Percentiles rank a stretch among this genome's conserved stretches.
These are phyloP conservation scores for Benthosema pterotum DNA, from an alignment of 2,797 vertebrate genomes.

Conservation along the genomic window DNA sequence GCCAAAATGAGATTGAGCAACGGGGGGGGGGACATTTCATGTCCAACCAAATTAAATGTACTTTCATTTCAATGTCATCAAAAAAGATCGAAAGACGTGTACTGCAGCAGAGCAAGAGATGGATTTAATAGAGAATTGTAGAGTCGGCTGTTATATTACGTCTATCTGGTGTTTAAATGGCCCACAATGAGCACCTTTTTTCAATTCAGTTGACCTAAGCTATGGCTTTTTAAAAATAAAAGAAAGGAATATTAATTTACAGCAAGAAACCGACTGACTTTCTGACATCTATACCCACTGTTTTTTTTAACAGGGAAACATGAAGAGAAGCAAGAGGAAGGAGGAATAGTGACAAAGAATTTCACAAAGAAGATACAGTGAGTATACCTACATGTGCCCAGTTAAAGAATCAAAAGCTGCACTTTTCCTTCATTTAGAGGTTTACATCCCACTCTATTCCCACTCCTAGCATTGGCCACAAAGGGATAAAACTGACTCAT, in stretches of 20 bases:
- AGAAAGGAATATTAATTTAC: background rate
- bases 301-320: conserved; percentile 86
- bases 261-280: background rate
- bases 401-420: background rate
- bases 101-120: background rate
- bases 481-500: too few relatives aligned
- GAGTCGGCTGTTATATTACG: too few relatives aligned
- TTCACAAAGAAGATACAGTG: conserved; percentile 99
- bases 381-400: too few relatives aligned
- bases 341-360: conserved; percentile 97
- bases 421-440: background rate
- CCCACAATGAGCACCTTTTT: background rate
- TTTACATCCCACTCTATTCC: background rate
- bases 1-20: conserved; percentile 16
- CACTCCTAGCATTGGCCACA: background rate
- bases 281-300: background rate
- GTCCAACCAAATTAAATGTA: conserved; percentile 10
- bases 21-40: conserved; percentile 13
- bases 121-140: background rate
- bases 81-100: background rate
- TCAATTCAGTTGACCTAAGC: conserved; percentile 1
- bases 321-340: conserved; percentile 96
- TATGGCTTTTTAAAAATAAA: background rate
- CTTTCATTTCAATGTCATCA: conserved; percentile 22
- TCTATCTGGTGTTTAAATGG: background rate